Conservation (phyloP, 2,888 invertebrate species). For the Mylabris sibirica region DNA sequence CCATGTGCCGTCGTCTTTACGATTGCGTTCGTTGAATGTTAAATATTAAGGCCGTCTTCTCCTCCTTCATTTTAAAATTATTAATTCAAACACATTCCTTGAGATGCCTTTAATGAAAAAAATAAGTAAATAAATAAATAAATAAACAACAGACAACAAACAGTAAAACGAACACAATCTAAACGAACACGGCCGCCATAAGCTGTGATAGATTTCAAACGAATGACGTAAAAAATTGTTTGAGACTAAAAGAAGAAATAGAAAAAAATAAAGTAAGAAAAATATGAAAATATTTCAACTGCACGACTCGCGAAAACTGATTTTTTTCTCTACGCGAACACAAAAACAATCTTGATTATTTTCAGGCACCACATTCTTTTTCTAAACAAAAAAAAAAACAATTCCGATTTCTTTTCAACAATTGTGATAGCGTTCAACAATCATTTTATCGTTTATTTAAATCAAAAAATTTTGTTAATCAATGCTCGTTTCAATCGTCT, state of each 20-base stretch:
- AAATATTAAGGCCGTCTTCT: not conserved
- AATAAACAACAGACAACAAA: not conserved
- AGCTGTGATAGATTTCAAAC: conserved; percentile 61
- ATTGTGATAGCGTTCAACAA: conserved; percentile 46
- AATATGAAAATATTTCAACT: not conserved
- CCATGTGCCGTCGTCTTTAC: conserved; percentile 2
- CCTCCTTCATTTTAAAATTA: not conserved
- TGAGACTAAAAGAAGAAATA: conserved; percentile 17
- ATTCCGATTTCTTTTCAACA: conserved; percentile 26
- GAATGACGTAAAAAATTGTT: conserved; percentile 57
- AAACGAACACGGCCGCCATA: conserved; percentile 45
- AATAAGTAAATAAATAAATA: not conserved
- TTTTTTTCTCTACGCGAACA: not conserved
- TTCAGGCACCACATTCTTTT: not conserved
- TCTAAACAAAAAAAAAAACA: conserved; percentile 8
- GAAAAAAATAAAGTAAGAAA: conserved; percentile 25
- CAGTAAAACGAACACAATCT: not conserved
- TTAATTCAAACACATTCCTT: not conserved
- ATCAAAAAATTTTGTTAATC: conserved; percentile 14
- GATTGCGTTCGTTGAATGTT: not conserved
- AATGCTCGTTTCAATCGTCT: conserved; percentile 7
- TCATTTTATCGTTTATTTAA: conserved; percentile 33
- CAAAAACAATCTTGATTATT: not conserved
- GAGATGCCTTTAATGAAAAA: not conserved
- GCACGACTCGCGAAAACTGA: not conserved